Evolutionary conservation across 2,888 invertebrate genomes (phyloP).

Genomic region (Yponomeuta malinellus): DNA sequence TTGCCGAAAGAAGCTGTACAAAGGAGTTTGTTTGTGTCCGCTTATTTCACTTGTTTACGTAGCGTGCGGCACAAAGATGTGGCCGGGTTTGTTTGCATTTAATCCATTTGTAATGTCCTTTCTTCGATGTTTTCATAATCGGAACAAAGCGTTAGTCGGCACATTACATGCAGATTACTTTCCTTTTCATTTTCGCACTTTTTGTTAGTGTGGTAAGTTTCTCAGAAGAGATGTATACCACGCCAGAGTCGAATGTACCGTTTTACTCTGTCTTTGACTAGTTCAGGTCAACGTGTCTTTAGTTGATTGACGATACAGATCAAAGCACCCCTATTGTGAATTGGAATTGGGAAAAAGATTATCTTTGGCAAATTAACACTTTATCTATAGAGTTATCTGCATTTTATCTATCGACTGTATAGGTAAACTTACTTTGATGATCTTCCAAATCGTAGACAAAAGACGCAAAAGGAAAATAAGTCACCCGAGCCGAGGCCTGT

Average conservation of each 20-base stretch:
- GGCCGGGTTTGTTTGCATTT: conserved; percentile 64
- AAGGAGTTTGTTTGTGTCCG: conserved; percentile 64
- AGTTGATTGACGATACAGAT: not conserved
- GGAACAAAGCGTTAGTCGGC: conserved; percentile 37
- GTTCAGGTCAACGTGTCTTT: not conserved
- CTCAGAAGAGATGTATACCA: conserved; percentile 5
- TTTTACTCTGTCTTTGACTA: not conserved
- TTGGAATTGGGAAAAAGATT: not conserved
- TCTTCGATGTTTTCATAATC: conserved; percentile 51
- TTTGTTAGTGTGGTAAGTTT: not conserved
- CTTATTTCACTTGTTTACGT: conserved; percentile 61
- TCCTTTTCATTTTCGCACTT: conserved; percentile 17
- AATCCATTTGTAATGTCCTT: conserved; percentile 66
- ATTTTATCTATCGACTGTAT: not conserved
- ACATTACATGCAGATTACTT: conserved; percentile 28
- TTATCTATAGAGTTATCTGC: not conserved
- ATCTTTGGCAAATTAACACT: not conserved
- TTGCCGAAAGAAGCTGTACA: conserved; percentile 45
- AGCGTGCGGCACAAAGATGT: conserved; percentile 34
- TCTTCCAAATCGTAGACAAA: conserved; percentile 14
- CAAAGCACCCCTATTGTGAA: not conserved
- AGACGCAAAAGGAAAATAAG: conserved; percentile 28
- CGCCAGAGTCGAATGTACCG: not conserved
- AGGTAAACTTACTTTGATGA: not conserved
- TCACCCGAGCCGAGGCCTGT: conserved; percentile 46